These are phyloP conservation scores for Cirrhinus molitorella DNA, from an alignment of 2,797 vertebrate genomes.

Conservation along the genomic window DNA sequence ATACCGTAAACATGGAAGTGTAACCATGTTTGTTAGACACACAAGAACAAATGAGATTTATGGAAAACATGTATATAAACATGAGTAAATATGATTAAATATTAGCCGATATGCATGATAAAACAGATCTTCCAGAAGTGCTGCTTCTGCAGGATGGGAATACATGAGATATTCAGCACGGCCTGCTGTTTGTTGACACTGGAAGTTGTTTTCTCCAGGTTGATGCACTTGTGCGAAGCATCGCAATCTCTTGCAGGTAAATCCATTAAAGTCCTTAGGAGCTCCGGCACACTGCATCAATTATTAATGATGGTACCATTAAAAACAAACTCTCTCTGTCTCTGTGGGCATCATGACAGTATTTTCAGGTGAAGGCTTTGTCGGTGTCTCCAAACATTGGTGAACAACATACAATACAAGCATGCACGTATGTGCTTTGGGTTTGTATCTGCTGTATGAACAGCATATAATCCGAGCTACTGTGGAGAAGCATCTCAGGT, in stretches of 20 bases:
- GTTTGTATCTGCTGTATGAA: not conserved
- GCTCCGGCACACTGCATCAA: slow-evolving; percentile 38
- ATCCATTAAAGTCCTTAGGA: slow-evolving; percentile 45
- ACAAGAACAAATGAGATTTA: not conserved
- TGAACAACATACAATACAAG: slow-evolving; percentile 2
- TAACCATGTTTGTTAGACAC: not conserved
- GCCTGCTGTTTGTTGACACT: slow-evolving; percentile 31
- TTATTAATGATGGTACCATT: slow-evolving; percentile 46
- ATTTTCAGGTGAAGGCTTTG: slow-evolving; percentile 11
- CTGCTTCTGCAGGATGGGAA: not conserved
- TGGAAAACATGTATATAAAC: not conserved
- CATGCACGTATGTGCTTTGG: not conserved
- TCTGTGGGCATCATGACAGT: slow-evolving; percentile 19
- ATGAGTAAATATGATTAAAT: not conserved
- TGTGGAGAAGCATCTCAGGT: not conserved
- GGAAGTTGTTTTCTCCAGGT: slow-evolving; percentile 30
- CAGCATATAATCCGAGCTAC: not conserved
- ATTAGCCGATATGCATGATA: not conserved
- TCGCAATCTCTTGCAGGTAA: slow-evolving; percentile 34
- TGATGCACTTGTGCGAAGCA: slow-evolving; percentile 20
- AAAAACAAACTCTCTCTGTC: slow-evolving; percentile 29
- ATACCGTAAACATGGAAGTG: not conserved
- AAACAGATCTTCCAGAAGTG: not conserved
- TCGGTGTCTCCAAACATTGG: not conserved
- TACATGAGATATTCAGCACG: not conserved